Base-by-base conservation (phyloP, 2,113 vertebrate species). In the Theropithecus gelada region DNA sequence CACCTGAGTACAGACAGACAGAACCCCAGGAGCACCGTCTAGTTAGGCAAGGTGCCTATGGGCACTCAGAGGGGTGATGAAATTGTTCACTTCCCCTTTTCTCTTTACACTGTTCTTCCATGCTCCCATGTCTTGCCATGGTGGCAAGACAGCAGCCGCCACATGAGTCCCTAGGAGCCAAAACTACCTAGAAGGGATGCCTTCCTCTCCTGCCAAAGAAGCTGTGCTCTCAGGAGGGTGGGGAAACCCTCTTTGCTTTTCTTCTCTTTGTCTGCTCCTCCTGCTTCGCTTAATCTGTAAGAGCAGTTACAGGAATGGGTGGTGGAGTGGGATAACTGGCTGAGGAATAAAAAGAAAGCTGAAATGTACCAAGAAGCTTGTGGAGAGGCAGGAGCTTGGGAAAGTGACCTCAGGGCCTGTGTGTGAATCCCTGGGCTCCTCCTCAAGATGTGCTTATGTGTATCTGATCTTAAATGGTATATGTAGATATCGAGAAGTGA, bases 391-490 rank as follows among this genome's bases (percentile, higher is more conserved):
- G 35, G 38, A 3, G 13, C 25, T 35, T 8, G 6, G 59, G 23
- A 12, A 59, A 17, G 8, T 7, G 7, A 50, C 22, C 25, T 12
- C 43, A 23, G 18, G 18, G 61, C 4, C 14, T 66, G 27, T 4
- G 0, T 17, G 5, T 6, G 35, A 8, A 0, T 0, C 20, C 25
- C 35, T 6, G 8, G 2, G 6, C 20, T 66, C 55, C 9, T 13
- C 8, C 0, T 11, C 4, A 5, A 16, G 13, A 38, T 1, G 38
- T 38, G 10, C 17, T 0, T 0, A 1, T 40, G 8, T 25, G 2
- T 4, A 3, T 30, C 55, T 68, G 78, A 11, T 17, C 27, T 17
- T 22, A 25, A 43, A 50, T 3, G n/a, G 2, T 4, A 1, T 2
- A 16, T 4, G 8, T 4, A n/a, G 11, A 13, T 10, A 17, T 1